Conservation (phyloP, 2,113 vertebrate species). For the Lontra canadensis region DNA sequence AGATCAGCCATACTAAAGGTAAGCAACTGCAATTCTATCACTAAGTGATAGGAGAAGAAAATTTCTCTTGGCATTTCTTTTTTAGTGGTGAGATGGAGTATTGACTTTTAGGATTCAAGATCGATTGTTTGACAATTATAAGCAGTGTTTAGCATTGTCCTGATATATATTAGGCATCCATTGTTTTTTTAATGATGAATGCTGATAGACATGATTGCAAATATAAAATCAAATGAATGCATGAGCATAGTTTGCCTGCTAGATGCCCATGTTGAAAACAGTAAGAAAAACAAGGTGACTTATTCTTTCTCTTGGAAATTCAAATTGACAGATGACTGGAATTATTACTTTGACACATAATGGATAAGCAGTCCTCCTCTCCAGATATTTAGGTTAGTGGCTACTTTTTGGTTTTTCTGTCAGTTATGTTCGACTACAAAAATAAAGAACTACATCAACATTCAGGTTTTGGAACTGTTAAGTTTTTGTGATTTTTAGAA, state of each 20-base stretch:
- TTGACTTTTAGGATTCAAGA: background rate
- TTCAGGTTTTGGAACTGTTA: background rate
- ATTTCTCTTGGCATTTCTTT: background rate
- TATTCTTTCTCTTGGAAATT: slow-evolving; percentile 28
- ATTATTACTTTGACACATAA: background rate
- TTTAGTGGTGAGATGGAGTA: background rate
- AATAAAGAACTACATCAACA: background rate
- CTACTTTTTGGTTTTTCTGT: background rate
- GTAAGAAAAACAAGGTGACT: background rate
- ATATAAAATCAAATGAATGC: background rate
- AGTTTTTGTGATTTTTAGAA: background rate
- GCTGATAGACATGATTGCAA: background rate
- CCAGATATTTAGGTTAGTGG: background rate
- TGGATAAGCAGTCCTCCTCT: background rate
- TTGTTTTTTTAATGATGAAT: background rate
- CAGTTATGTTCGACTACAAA: background rate
- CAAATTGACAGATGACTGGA: background rate
- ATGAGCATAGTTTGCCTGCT: background rate
- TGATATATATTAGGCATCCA: background rate
- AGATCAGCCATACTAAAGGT: background rate
- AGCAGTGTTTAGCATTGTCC: background rate
- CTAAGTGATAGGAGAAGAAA: background rate
- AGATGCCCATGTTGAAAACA: background rate
- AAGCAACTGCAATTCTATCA: background rate
- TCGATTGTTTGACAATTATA: background rate